phyloP scores from a whole-genome alignment of 2,113 vertebrate species.

The Phaetusa simplex region DNA sequence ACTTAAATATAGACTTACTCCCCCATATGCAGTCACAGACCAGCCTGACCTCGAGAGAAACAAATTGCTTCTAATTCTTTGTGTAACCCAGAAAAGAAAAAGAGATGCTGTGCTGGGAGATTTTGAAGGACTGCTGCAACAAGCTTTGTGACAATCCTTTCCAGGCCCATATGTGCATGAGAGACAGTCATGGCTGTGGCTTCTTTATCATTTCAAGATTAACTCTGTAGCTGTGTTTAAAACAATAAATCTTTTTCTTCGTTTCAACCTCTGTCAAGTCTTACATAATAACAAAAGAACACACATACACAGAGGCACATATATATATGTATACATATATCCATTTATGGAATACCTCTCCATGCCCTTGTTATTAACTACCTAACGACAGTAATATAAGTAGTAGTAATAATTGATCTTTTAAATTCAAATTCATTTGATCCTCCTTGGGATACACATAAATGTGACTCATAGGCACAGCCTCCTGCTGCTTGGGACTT shows the following conservation, averaged over 20 bases:
- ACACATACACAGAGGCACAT: not conserved
- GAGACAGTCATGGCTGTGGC: not conserved
- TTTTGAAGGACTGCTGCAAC: not conserved
- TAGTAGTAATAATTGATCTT: not conserved
- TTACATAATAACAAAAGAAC: not conserved
- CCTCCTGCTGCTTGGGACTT: not conserved
- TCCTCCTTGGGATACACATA: not conserved
- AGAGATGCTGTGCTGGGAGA: not conserved
- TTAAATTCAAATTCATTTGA: not conserved
- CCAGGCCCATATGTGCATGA: not conserved
- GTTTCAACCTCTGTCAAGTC: not conserved
- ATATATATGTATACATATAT: too few species aligned
- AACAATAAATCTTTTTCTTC: fast-evolving
- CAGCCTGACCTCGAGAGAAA: not conserved
- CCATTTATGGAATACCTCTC: not conserved
- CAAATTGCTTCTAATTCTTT: not conserved
- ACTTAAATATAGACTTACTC: not conserved
- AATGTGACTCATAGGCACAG: not conserved
- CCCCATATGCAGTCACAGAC: not conserved
- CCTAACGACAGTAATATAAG: not conserved
- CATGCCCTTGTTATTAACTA: not conserved
- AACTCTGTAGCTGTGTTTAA: not conserved
- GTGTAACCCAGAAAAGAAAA: not conserved
- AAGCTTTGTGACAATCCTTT: not conserved
- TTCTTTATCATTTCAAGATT: not conserved